phyloP scores from a whole-genome alignment of 2,113 vertebrate genomes.

The Chionomys nivalis region DNA sequence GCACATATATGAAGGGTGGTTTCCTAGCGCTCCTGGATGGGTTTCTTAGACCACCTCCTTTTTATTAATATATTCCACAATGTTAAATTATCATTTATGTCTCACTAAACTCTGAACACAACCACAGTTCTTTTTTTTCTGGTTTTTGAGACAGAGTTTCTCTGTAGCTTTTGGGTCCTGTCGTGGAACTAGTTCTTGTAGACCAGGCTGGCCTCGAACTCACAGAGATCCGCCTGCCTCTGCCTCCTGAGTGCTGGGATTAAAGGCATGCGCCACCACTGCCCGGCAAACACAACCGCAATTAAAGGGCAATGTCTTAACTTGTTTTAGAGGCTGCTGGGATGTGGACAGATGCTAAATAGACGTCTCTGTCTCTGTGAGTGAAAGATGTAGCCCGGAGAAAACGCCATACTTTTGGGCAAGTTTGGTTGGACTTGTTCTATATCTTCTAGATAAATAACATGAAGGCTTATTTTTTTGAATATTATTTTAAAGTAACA shows the following conservation, averaged over 20 bases:
- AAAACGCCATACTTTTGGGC: not conserved
- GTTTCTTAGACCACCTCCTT: not conserved
- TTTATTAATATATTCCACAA: not conserved
- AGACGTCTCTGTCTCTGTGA: not conserved
- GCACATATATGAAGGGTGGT: not conserved
- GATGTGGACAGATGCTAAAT: not conserved
- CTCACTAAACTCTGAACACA: not conserved
- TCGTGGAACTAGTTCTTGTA: no score
- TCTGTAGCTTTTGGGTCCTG: no score
- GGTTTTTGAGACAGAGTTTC: no score
- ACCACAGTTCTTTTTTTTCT: not conserved
- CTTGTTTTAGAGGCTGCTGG: not conserved
- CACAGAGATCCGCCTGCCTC: no score
- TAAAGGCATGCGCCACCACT: no score
- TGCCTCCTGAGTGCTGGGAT: no score
- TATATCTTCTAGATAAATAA: not conserved
- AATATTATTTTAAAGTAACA: not conserved
- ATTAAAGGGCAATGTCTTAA: not conserved
- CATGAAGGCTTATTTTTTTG: conserved; percentile 1
- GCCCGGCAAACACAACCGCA: not conserved
- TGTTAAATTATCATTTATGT: not conserved
- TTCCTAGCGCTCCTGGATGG: not conserved
- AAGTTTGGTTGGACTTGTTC: not conserved
- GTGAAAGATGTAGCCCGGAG: not conserved
- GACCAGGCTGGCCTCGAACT: no score